Evolutionary conservation across 2,888 invertebrate species (phyloP).

Genomic region (Nipponacmea schrenckii): DNA sequence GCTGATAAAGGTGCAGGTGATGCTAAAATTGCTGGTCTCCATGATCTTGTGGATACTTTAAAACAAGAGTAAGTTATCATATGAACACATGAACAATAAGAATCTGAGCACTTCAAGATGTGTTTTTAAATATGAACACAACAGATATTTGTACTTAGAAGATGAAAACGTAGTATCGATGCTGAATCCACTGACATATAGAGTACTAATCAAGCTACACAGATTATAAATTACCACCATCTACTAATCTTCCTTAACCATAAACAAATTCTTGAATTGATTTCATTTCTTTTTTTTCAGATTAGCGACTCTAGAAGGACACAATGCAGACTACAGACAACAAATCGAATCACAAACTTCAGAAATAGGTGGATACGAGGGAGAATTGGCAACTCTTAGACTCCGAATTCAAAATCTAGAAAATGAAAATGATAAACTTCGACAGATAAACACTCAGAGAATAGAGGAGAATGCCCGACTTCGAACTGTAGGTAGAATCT

Average conservation of each 20-base stretch:
- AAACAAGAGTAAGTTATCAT: conserved; percentile 41
- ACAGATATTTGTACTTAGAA: too few species aligned
- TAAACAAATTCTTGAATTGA: too few species aligned
- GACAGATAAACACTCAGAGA: conserved; percentile 32
- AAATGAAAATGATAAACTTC: conserved; percentile 38
- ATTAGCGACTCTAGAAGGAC: conserved; percentile 28
- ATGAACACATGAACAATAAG: too few species aligned
- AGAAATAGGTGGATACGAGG: conserved; percentile 49
- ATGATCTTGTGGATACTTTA: conserved; percentile 66
- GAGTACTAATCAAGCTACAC: too few species aligned
- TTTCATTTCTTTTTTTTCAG: conserved; percentile 22
- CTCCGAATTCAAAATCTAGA: conserved; percentile 39
- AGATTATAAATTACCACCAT: too few species aligned
- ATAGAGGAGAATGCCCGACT: conserved; percentile 41
- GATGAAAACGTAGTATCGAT: too few species aligned
- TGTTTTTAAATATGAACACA: too few species aligned
- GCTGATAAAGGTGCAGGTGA: conserved; percentile 69
- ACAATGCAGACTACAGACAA: conserved; percentile 32
- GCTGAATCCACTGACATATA: too few species aligned
- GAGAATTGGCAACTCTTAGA: conserved; percentile 43
- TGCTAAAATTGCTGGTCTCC: conserved; percentile 66
- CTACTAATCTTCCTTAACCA: too few species aligned
- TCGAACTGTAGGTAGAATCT: conserved; percentile 39
- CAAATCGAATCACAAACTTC: conserved; percentile 42
- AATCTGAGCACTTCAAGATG: too few species aligned